Base-by-base conservation (phyloP, 1,140 invertebrate species). In the Hycleus phaleratus region DNA sequence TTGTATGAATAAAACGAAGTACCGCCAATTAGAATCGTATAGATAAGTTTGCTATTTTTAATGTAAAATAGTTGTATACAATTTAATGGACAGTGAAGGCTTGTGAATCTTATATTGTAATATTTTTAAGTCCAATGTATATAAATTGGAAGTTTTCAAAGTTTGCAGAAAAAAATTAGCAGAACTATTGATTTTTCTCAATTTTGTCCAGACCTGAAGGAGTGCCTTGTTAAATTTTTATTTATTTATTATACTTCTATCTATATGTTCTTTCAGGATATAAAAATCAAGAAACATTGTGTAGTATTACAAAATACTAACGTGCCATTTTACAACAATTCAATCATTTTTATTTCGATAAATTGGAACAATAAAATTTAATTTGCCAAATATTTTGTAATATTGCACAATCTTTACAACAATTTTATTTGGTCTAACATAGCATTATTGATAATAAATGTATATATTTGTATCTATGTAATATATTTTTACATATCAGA, bases 401-500 rank as follows among this genome's bases (percentile, higher is more conserved):
- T 58, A 48, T 58, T 58, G 40, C 48, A 58, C 50, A 58, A 58
- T 46, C 45, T 46, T 49, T 48, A 49, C 11, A 40, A 45, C 32
- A n/a, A 26, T 24, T 44, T 32, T 32, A 38, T 10, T 44, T 39
- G 54, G 42, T 46, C 51, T 57, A 55, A 56, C 40, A 53, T 65
- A 58, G 60, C 59, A 57, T 65, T 56, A 56, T 49, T 49, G 39
- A 58, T 62, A 58, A 49, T 50, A 38, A 48, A 42, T 68, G 67
- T 66, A 68, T 49, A 68, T 68, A 68, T 55, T 40, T 68, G 59
- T 66, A 68, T 59, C 50, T 62, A 59, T 63, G 52, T 66, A 68
- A 61, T 68, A 64, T 68, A 68, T 67, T 68, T 68, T 68, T 68
- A 68, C 67, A 68, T 68, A 68, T 68, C 67, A 65, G 55, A 66